Percentiles rank a stretch among this genome's conserved stretches.
These are phyloP conservation scores for Trematomus bernacchii DNA, from an alignment of 2,797 vertebrate genomes.

Conservation along the genomic window DNA sequence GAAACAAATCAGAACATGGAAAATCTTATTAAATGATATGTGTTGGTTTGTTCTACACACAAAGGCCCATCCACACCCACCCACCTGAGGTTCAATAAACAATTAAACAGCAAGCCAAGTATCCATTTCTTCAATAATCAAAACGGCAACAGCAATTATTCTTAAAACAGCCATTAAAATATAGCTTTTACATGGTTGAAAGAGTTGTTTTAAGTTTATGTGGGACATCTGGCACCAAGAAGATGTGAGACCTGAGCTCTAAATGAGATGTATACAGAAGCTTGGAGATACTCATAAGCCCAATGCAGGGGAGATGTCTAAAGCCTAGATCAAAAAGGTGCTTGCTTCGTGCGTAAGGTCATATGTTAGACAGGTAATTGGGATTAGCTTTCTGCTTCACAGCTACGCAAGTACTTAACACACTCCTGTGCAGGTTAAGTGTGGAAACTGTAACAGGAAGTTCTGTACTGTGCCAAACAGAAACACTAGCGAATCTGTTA, in stretches of 20 bases:
- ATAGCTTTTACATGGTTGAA: not conserved
- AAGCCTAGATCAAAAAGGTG: slow-evolving; percentile 54
- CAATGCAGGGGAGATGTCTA: slow-evolving; percentile 54
- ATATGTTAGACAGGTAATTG: slow-evolving; percentile 56
- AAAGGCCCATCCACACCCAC: too few species aligned
- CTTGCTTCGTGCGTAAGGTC: slow-evolving; percentile 50
- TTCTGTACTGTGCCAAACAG: slow-evolving; percentile 21
- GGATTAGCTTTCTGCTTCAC: slow-evolving; percentile 66
- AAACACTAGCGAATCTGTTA: slow-evolving; percentile 49
- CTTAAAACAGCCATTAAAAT: not conserved
- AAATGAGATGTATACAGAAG: slow-evolving; percentile 72
- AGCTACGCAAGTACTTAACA: slow-evolving; percentile 57
- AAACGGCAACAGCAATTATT: not conserved
- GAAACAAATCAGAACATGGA: too few species aligned
- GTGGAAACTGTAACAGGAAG: slow-evolving; percentile 60
- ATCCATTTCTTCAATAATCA: not conserved
- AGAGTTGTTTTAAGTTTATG: slow-evolving; percentile 22
- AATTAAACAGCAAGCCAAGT: not conserved
- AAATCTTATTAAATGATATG: too few species aligned
- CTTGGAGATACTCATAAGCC: slow-evolving; percentile 33
- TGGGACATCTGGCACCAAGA: slow-evolving; percentile 41
- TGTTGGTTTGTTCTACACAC: too few species aligned
- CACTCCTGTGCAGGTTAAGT: slow-evolving; percentile 41
- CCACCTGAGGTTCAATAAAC: not conserved
- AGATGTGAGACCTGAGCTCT: slow-evolving; percentile 53